These are phyloP conservation scores for Pseudomyrmex flavicornis DNA, from an alignment of 1,140 invertebrate genomes.

Conservation along the genomic window DNA sequence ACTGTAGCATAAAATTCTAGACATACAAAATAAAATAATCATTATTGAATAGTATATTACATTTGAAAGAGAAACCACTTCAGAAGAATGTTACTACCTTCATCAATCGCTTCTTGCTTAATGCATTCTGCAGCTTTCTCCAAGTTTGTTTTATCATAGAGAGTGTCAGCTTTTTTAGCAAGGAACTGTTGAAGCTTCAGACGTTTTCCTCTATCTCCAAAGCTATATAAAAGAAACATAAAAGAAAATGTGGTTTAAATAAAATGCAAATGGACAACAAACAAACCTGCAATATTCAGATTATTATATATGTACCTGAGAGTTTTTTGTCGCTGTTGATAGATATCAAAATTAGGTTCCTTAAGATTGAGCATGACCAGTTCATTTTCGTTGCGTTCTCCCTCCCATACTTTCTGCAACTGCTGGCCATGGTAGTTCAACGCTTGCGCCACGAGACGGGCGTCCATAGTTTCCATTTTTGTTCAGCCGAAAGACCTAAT, in stretches of 20 bases:
- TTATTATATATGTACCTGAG: conserved; percentile 80
- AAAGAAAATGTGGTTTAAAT: neutral
- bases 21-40: conserved; percentile 74
- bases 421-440: conserved; percentile 94
- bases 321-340: conserved; percentile 91
- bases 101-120: conserved; percentile 82
- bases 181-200: conserved; percentile 93
- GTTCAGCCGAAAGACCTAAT: conserved; percentile 74
- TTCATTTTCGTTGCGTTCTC: conserved; percentile 91
- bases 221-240: conserved; percentile 82
- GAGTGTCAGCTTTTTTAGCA: conserved; percentile 90
- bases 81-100: conserved; percentile 77
- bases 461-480: conserved; percentile 86
- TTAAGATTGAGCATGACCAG: conserved; percentile 89
- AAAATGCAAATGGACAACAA: neutral
- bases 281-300: too few species aligned
- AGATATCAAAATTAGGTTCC: conserved; percentile 90
- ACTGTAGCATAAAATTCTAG: conserved; percentile 92
- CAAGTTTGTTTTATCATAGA: conserved; percentile 87
- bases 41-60: neutral
- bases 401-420: conserved; percentile 93
- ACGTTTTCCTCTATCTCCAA: conserved; percentile 93
- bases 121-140: conserved; percentile 83
- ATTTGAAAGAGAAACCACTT: too few species aligned
- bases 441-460: conserved; percentile 89